phyloP scores from a whole-genome alignment of 2,113 vertebrate species.

The Scytalopus superciliaris region DNA sequence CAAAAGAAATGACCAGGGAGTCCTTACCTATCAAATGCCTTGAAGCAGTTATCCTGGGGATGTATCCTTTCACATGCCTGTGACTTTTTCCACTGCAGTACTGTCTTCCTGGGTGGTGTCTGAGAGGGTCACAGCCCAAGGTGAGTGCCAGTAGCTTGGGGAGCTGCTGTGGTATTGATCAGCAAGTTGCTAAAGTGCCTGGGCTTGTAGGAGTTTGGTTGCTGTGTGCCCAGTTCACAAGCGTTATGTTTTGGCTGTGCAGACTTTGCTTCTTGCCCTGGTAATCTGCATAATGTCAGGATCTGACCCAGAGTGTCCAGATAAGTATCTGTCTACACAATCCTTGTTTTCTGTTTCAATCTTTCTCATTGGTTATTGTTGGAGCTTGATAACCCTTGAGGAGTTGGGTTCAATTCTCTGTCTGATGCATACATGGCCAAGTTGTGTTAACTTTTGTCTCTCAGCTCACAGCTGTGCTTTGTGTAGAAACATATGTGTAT shows the following conservation, averaged over 20 bases:
- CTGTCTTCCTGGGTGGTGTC: not conserved
- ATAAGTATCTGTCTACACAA: not conserved
- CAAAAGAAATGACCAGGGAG: constrained; percentile 94
- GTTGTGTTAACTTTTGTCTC: not conserved
- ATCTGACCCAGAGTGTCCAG: not conserved
- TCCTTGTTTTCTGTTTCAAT: not conserved
- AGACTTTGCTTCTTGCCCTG: not conserved
- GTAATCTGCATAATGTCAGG: not conserved
- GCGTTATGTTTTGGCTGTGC: not conserved
- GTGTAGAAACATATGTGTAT: not conserved
- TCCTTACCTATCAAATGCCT: constrained; percentile 98
- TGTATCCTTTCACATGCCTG: constrained; percentile 87
- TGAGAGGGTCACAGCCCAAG: not conserved
- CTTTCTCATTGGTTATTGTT: not conserved
- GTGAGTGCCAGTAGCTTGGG: not conserved
- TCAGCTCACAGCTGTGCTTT: not conserved
- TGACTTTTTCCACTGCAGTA: not conserved
- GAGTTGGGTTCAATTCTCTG: not conserved
- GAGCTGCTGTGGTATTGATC: not conserved
- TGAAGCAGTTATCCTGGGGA: constrained; percentile 96
- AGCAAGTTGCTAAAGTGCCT: not conserved
- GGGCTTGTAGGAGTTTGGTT: not conserved
- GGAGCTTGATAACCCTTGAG: not conserved
- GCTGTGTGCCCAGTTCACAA: not conserved
- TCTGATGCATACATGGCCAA: not conserved